Evolutionary conservation across 2,113 vertebrate species (phyloP), one percentile per base, ranked within the genome.

Genomic region (Planiliza haematocheilus): DNA sequence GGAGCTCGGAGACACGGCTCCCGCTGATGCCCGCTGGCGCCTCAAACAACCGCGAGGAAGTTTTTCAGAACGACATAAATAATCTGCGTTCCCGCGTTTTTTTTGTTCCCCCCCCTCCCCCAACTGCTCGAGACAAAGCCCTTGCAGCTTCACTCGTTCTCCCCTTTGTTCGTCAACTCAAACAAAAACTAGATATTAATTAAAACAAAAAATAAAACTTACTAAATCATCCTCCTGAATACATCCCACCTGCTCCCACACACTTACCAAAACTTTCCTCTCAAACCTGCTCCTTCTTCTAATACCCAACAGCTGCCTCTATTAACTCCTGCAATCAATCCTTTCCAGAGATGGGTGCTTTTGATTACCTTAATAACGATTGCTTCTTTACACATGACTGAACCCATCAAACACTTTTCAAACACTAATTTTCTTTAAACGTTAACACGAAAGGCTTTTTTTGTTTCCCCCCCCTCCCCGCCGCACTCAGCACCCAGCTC

Each of bases 181-280:
- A 51, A 75, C 34, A 43, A 62, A 74, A 75, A 18, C 16, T 43
- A 67, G 38, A 60, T 38, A 43, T 82, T 63, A 66, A 82, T 81
- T 77, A 63, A 77, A 86, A 30, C 2, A 30, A 30, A 30, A 30
- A 30, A 30, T 3, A 30, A 86, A 88, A 84, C 85, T 20, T 88
- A 71, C 82, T 11, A 70, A 62, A 52, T 52, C 74, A 37, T 1
- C 24, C 48, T 43, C 21, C 43, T 48, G 55, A 71, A 64, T 21
- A 50, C 42, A n/a, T 61, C 56, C 30, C 37, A 24, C 57, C 51
- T 24, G 13, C 51, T 39, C 41, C 38, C 51, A 60, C 81, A 45
- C 62, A 86, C 83, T 37, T 81, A 13, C 79, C 38, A 2, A 60
- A 59, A 51, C 79, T 37, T 70, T 56, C 58, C 38, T 3, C 21